These are phyloP conservation scores for Columba janthina DNA, from an alignment of 2,113 vertebrate species.

Conservation along the genomic window DNA sequence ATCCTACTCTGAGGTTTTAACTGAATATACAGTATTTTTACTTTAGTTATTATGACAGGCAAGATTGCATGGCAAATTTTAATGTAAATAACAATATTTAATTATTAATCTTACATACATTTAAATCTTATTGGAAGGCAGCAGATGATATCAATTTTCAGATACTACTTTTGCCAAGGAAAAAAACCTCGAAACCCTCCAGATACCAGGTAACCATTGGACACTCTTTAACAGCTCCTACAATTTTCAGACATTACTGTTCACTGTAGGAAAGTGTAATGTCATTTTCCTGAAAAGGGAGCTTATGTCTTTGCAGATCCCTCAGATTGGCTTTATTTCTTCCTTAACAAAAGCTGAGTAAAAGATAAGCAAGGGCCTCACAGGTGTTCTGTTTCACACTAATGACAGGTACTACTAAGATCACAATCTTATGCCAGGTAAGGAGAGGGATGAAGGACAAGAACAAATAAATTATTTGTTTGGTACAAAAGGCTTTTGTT, in stretches of 20 bases:
- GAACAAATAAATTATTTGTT: not conserved
- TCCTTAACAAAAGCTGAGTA: not conserved
- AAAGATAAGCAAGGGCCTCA: not conserved
- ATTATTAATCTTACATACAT: not conserved
- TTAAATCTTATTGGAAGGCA: not conserved
- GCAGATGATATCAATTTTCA: not conserved
- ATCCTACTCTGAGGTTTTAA: not conserved
- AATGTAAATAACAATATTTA: not conserved
- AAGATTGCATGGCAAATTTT: not conserved
- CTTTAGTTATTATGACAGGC: not conserved
- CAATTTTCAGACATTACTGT: not conserved
- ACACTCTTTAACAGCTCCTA: not conserved
- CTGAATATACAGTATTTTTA: not conserved
- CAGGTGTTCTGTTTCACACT: not conserved
- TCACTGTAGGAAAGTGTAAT: not conserved
- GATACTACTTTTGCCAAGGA: not conserved
- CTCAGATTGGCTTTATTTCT: not conserved
- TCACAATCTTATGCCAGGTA: not conserved
- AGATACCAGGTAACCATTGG: not conserved
- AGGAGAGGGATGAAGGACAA: not conserved
- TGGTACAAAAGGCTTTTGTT: not conserved
- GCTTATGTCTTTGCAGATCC: not conserved
- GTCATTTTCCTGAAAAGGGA: not conserved
- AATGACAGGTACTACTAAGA: not conserved
- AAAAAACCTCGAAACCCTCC: not conserved